Evolutionary conservation across 64 coral and sea anemone species (phyloP), one percentile per base, ranked within the genome.

Genomic region (Pachyseris speciosa): DNA sequence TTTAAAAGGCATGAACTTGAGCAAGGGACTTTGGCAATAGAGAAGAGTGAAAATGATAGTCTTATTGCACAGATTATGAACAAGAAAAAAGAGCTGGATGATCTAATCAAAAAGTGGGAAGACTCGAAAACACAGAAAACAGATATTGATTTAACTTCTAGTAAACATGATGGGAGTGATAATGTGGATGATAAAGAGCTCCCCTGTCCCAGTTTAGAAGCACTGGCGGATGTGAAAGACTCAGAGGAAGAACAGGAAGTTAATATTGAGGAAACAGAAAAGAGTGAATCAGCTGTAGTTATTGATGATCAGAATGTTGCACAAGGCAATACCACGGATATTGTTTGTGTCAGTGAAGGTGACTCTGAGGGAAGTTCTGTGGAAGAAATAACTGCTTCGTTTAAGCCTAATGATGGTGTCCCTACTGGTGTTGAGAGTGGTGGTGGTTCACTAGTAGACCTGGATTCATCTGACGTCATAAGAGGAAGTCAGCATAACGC

Each of bases 81-180:
- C 51, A 93, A 88, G 38, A 93, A 80, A 69, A 93, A 43, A 48
- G 64, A 93, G 53, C 34, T 93, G 1, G 91, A 93, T 30, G 84
- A 93, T 44, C 44, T 93, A 15, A 58, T 93, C 38, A 80, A 59
- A 25, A 88, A 70, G 48, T 80, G 91, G 84, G 73, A 93, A 78
- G 68, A 67, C 34, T 67, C 17, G 30, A 48, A 37, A 29, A 32
- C 52, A 24, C 58, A 65, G 40, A 34, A 65, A 81, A 16, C 89
- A 25, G 9, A 15, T 8, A 27, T 47, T 31, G 43, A 49, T 68
- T 59, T 81, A 63, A 74, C 50, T 32, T 22, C 52, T 37, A 41
- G 17, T 37, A 31, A 30, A 37, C 9, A 39, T 11, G 58, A 59
- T 80, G 36, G 26, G 45, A n/a, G 28, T 60, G 55, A 61, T 31